Evolutionary conservation across 1,140 invertebrate genomes (phyloP).

Genomic region (Drosophila elegans): DNA sequence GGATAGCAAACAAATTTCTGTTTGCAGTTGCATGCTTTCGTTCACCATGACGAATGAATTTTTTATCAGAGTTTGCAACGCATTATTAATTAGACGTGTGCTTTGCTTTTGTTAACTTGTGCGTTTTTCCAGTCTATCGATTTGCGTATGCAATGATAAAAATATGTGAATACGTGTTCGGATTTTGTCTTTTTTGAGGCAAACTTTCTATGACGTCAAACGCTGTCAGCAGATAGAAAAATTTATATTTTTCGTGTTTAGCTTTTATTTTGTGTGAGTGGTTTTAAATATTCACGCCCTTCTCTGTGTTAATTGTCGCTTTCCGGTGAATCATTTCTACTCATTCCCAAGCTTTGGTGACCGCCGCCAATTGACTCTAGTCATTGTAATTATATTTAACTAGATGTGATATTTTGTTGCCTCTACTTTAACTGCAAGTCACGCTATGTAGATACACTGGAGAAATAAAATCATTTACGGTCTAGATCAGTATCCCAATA

Average conservation of each 20-base stretch:
- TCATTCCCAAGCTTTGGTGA: slow-evolving; percentile 15
- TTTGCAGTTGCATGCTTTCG: slow-evolving; percentile 13
- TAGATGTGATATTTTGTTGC: slow-evolving; percentile 26
- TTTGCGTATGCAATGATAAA: slow-evolving; percentile 19
- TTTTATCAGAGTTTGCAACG: slow-evolving; percentile 4
- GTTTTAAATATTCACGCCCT: slow-evolving; percentile 50
- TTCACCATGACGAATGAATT: not conserved
- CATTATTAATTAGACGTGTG: slow-evolving; percentile 13
- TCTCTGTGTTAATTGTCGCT: slow-evolving; percentile 40
- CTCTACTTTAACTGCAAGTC: slow-evolving; percentile 20
- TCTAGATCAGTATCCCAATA: not conserved
- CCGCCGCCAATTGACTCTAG: slow-evolving; percentile 52
- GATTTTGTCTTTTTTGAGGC: not conserved
- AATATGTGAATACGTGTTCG: slow-evolving; percentile 18
- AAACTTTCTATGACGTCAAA: slow-evolving; percentile 25
- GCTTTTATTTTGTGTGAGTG: not conserved
- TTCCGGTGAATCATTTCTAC: slow-evolving; percentile 56
- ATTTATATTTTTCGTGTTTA: slow-evolving; percentile 6
- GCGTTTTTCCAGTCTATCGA: slow-evolving; percentile 32
- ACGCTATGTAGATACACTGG: slow-evolving; percentile 22
- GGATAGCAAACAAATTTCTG: slow-evolving; percentile 15
- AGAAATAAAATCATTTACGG: not conserved
- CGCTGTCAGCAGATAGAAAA: slow-evolving; percentile 9
- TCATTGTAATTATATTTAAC: slow-evolving; percentile 50
- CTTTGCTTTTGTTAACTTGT: slow-evolving; percentile 7